Evolutionary conservation across 2,888 invertebrate genomes (phyloP), one percentile per base, ranked within the genome.

Genomic region (Odontothrips loti): DNA sequence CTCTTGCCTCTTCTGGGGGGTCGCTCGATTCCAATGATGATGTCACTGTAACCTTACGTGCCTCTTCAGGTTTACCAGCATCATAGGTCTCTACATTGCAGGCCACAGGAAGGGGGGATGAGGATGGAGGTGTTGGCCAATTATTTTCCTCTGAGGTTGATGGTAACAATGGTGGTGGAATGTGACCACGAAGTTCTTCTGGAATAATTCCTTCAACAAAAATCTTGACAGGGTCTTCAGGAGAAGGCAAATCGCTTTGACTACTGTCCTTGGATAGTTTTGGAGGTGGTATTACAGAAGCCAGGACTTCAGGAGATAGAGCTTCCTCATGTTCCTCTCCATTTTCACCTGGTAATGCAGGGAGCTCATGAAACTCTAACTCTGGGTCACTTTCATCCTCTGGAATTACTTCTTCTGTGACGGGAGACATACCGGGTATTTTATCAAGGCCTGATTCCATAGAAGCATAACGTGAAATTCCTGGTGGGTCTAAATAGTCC

Each of bases 121-220:
- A 75, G 0, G 93, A 93, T 12, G 94, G 94, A 0, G 94, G 92
- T 79, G 94, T 93, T 0, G 94, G 94, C 93, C 94, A 94, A 84
- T 93, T 75, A 75, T 75, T 75, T 27, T 75, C 93, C 84, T 94
- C 93, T 11, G 93, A 93, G 84, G 68, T 75, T 1, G 68, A 75
- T 8, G 94, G 90, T 83, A 93, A 89, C 81, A 94, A 94, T 81
- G 94, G 94, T n/a, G 94, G 94, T n/a, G 80, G 80, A 27, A 80
- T 80, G 34, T 80, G 63, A 20, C 68, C 68, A 8, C 68, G 9
- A 23, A 75, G 27, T 27, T 75, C 68, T 75, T 75, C 68, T 27
- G 68, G 68, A 23, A 75, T 75, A 10, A 23, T 75, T 27, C 68
- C 68, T 12, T 75, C 68, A 9, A 75, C 68, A 75, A 75, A 75